Conservation (phyloP, 1,140 invertebrate genomes). For the Whitmania pigra region DNA sequence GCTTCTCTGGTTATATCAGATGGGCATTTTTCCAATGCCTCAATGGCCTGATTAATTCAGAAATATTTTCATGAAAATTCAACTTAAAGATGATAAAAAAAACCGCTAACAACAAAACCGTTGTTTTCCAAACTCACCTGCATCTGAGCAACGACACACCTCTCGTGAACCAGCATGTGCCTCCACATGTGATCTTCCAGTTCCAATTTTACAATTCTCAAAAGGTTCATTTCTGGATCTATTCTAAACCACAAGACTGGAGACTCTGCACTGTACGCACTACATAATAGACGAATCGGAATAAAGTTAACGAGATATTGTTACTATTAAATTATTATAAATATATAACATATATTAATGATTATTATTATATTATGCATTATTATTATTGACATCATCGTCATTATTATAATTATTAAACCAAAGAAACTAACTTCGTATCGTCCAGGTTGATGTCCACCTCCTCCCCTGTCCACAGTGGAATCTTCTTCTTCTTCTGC, state of each 20-base stretch:
- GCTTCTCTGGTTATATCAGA: conserved; percentile 71
- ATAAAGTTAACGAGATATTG: neutral
- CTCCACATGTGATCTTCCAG: conserved; percentile 99
- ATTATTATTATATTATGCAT: no score
- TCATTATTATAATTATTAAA: no score
- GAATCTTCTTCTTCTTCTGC: conserved; percentile 99
- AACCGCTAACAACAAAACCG: no score
- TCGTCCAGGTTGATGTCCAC: conserved; percentile 90
- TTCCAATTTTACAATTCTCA: conserved; percentile 75
- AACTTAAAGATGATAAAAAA: no score
- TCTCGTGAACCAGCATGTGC: conserved; percentile 86
- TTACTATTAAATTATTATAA: neutral
- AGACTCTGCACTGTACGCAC: conserved; percentile 56
- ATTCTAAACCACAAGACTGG: conserved; percentile 96
- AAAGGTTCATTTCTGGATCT: conserved; percentile 90
- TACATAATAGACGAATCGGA: neutral
- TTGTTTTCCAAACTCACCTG: conserved; percentile 31
- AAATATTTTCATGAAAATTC: no score
- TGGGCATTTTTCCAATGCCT: conserved; percentile 68
- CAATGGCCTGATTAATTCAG: conserved; percentile 58
- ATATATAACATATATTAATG: no score
- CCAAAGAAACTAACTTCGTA: conserved; percentile 66
- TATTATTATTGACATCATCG: no score
- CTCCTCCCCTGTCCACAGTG: conserved; percentile 92
- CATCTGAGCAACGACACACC: conserved; percentile 76